Percentiles rank a stretch among this genome's conserved stretches.
Conservation (phyloP, 2,113 vertebrate species). For the Varanus salvator region DNA sequence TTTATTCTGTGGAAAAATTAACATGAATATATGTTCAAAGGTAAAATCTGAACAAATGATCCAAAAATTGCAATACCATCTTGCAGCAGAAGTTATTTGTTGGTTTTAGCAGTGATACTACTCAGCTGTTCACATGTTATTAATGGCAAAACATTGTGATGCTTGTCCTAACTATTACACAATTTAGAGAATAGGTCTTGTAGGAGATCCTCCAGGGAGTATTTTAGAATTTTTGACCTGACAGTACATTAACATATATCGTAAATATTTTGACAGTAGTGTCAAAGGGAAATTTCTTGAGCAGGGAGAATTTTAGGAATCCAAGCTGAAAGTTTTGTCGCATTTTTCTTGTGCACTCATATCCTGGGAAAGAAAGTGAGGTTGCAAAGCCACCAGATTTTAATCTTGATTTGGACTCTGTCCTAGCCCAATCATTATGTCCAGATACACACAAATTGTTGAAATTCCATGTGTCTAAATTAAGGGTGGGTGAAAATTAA, state of each 20-base stretch:
- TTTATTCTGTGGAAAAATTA: constrained; percentile 25
- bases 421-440: constrained; percentile 27
- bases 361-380: constrained; percentile 37
- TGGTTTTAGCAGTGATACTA: background rate
- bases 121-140: constrained; percentile 33
- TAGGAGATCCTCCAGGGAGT: constrained; percentile 42
- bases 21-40: constrained; percentile 11
- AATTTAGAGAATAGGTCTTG: constrained; percentile 44
- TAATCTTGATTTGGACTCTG: background rate
- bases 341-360: constrained; percentile 45
- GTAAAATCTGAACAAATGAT: constrained; percentile 15
- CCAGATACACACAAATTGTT: background rate
- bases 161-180: constrained; percentile 39
- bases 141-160: constrained; percentile 42
- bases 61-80: background rate
- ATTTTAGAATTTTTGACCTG: constrained; percentile 49
- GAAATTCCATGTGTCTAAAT: background rate
- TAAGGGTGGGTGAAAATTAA: background rate
- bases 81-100: background rate
- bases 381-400: constrained; percentile 25
- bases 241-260: constrained; percentile 47
- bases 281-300: constrained; percentile 65
- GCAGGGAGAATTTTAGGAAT: constrained; percentile 62
- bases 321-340: constrained; percentile 50
- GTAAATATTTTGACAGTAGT: constrained; percentile 64